Percentiles rank a stretch among this genome's conserved stretches.
phyloP scores from a whole-genome alignment of 2,888 invertebrate genomes.

The Apamea epomidion region DNA sequence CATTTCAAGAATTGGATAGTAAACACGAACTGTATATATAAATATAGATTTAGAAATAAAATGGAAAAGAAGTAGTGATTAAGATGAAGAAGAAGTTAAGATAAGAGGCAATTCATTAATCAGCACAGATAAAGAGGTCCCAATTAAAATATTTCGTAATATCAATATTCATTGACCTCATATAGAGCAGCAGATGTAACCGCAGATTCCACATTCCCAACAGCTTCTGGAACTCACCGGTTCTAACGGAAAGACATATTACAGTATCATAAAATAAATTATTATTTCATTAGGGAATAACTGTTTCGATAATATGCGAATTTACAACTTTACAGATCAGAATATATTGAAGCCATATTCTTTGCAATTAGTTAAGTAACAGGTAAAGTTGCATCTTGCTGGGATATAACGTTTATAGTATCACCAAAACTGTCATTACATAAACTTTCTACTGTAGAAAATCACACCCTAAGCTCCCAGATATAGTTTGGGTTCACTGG shows the following conservation, averaged over 20 bases:
- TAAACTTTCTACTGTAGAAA: neutral
- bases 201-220: constrained; percentile 21
- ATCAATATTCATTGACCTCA: constrained; percentile 18
- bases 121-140: constrained; percentile 8
- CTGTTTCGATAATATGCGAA: constrained; percentile 5
- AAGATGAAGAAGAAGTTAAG: constrained; percentile 13
- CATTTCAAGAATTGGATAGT: constrained; percentile 35
- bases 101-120: constrained; percentile 28
- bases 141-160: constrained; percentile 33
- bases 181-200: constrained; percentile 25
- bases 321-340: constrained; percentile 11
- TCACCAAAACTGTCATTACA: neutral
- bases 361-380: neutral
- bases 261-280: constrained; percentile 35
- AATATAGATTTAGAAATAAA: constrained; percentile 31
- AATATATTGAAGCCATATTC: constrained; percentile 1
- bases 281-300: constrained; percentile 38
- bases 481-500: neutral
- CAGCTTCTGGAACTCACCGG: constrained; percentile 42
- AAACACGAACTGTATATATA: constrained; percentile 41
- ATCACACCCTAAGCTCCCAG: neutral
- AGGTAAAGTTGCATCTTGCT: neutral
- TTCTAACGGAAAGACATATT: constrained; percentile 34
- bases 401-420: neutral
- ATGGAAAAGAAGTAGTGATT: constrained; percentile 17